Evolutionary conservation across 92 coral and sea anemone genomes (phyloP).

Genomic region (Epizoanthus stellaris): DNA sequence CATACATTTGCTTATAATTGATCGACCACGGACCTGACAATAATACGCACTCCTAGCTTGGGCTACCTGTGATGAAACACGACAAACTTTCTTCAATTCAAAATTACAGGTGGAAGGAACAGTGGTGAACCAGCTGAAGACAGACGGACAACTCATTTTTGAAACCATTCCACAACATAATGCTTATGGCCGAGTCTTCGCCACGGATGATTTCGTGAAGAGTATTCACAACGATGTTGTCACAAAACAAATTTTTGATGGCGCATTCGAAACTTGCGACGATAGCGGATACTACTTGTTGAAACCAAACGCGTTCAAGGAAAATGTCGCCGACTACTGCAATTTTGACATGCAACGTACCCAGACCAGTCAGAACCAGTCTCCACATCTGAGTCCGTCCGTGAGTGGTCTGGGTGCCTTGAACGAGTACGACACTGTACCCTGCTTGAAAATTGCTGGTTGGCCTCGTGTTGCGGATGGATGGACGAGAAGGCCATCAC

Average conservation of each 20-base stretch:
- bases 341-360: conserved; percentile 49
- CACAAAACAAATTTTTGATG: conserved; percentile 34
- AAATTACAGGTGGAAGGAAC: conserved; percentile 25
- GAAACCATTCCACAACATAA: not conserved
- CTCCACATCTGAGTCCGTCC: conserved; percentile 45
- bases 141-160: conserved; percentile 2
- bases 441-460: conserved; percentile 46
- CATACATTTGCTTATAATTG: too few species aligned
- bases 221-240: not conserved
- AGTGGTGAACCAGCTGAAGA: not conserved
- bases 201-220: conserved; percentile 12
- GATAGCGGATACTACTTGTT: conserved; percentile 22
- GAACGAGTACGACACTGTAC: conserved; percentile 57
- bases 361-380: conserved; percentile 13
- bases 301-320: conserved; percentile 45
- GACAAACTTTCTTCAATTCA: not conserved
- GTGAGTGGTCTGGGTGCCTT: conserved; percentile 56
- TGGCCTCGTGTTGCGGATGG: conserved; percentile 44
- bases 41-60: too few species aligned
- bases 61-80: too few species aligned
- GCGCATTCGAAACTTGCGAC: conserved; percentile 19
- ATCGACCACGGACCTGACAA: too few species aligned
- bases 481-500: conserved; percentile 12
- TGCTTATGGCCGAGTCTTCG: conserved; percentile 31
- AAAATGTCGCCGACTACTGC: conserved; percentile 44